phyloP scores from a whole-genome alignment of 23 tunicate genomes.

The Ciona savignyi region DNA sequence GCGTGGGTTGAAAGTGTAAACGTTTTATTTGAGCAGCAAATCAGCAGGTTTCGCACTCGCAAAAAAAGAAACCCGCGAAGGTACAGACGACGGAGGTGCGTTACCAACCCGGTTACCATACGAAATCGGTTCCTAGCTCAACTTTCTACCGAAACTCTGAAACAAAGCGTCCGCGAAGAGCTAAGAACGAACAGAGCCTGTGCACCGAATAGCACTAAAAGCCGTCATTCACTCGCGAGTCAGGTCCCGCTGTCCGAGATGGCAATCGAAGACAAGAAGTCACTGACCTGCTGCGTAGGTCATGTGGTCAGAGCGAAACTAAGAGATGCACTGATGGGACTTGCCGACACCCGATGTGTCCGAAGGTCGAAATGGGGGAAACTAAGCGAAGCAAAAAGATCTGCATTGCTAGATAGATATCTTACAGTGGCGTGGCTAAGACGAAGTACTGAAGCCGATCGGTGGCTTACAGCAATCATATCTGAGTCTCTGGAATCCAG shows the following conservation, averaged over 20 bases:
- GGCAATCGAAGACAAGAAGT: constrained; percentile 13
- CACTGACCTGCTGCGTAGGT: constrained; percentile 21
- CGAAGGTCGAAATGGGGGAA: constrained; percentile 24
- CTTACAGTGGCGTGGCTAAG: constrained; percentile 15
- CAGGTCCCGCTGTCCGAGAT: constrained; percentile 25
- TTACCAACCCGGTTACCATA: constrained; percentile 8
- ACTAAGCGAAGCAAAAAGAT: constrained; percentile 7
- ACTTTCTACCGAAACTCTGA: constrained; percentile 4
- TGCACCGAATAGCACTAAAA: background rate
- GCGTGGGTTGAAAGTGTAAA: constrained; percentile 33
- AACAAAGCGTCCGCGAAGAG: background rate
- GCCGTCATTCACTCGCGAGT: background rate
- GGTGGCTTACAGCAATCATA: background rate
- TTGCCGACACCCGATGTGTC: constrained; percentile 40
- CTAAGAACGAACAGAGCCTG: constrained; percentile 13
- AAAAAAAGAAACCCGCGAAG: constrained; percentile 18
- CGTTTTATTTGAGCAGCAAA: constrained; percentile 7
- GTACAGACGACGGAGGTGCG: constrained; percentile 12
- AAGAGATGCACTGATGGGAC: constrained; percentile 20
- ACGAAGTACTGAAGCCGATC: constrained; percentile 6
- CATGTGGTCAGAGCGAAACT: constrained; percentile 9
- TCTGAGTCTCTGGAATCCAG: background rate
- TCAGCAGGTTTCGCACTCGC: constrained; percentile 2
- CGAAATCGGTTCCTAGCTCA: constrained; percentile 11
- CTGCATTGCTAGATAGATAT: constrained; percentile 3